A percentile compares a stretch with the other conserved stretches of the same genome.
Conservation (phyloP, 2,797 vertebrate species). For the Sebastes minor region DNA sequence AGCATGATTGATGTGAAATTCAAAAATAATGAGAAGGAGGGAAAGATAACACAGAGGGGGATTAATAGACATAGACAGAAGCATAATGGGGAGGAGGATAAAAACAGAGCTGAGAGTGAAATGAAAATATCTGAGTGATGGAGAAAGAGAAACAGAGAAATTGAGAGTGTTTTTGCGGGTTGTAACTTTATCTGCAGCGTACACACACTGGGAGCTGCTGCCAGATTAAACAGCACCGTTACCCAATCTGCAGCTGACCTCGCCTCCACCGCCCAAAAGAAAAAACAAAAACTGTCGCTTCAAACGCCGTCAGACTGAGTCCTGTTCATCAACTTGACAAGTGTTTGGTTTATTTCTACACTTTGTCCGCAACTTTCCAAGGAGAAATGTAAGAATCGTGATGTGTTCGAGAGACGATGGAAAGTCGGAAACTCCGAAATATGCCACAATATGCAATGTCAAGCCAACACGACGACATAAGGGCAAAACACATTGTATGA, state of each 20-base stretch:
- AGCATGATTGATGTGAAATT: not conserved
- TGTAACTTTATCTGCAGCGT: slow-evolving; percentile 48
- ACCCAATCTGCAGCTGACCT: slow-evolving; percentile 34
- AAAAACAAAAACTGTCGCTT: slow-evolving; percentile 2
- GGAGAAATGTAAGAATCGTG: not conserved
- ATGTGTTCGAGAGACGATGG: not conserved
- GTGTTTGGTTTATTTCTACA: not conserved
- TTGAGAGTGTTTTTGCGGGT: slow-evolving; percentile 6
- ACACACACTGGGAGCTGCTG: slow-evolving; percentile 9
- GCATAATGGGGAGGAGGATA: not conserved
- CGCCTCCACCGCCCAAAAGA: not conserved
- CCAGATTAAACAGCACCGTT: slow-evolving; percentile 48
- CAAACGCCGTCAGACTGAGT: slow-evolving; percentile 25
- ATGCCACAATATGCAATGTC: not conserved
- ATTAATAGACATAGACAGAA: not conserved
- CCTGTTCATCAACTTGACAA: slow-evolving; percentile 23
- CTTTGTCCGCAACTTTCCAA: not conserved
- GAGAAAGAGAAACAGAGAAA: slow-evolving; percentile 42
- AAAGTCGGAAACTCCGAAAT: not conserved
- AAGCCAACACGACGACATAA: not conserved
- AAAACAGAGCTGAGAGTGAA: slow-evolving; percentile 5
- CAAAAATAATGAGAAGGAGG: not conserved
- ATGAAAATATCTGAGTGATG: slow-evolving; percentile 39
- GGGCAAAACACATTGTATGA: not conserved
- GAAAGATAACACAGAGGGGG: not conserved